These are phyloP conservation scores for Muscicapa comitata DNA, from an alignment of 2,797 vertebrate genomes.

Conservation along the genomic window DNA sequence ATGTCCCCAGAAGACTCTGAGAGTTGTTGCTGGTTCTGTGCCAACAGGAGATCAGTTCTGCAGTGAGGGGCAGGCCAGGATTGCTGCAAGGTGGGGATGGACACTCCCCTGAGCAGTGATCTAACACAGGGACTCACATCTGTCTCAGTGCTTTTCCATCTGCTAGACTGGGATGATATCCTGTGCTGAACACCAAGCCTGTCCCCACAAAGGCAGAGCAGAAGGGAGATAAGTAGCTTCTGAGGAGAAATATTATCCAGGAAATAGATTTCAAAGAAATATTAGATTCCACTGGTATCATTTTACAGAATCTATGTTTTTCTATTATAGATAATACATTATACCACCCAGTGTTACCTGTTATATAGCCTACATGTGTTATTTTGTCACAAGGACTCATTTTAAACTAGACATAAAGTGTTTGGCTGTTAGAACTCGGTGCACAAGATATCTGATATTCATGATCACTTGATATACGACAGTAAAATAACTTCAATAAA, in stretches of 20 bases:
- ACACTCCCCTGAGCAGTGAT: background rate
- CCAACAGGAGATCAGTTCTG: background rate
- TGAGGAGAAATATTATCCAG: background rate
- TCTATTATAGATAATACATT: background rate
- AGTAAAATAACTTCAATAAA: background rate
- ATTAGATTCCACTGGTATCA: background rate
- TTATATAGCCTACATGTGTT: background rate
- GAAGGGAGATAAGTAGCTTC: background rate
- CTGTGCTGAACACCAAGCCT: background rate
- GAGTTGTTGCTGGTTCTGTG: background rate
- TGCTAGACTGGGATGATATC: background rate
- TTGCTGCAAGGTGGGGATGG: background rate
- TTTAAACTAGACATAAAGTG: conserved; percentile 21
- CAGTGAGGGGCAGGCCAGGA: background rate
- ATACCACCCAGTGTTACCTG: background rate
- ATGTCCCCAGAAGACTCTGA: background rate
- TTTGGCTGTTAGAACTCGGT: background rate
- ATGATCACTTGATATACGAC: background rate
- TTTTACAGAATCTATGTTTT: conserved; percentile 27
- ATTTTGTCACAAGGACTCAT: conserved; percentile 19
- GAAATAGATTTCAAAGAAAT: conserved; percentile 23
- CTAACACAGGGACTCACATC: background rate
- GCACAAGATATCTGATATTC: background rate
- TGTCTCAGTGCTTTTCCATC: background rate
- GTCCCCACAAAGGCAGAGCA: background rate